Base-by-base conservation (phyloP, 2,888 invertebrate species). In the Acanthacorydalis orientalis region DNA sequence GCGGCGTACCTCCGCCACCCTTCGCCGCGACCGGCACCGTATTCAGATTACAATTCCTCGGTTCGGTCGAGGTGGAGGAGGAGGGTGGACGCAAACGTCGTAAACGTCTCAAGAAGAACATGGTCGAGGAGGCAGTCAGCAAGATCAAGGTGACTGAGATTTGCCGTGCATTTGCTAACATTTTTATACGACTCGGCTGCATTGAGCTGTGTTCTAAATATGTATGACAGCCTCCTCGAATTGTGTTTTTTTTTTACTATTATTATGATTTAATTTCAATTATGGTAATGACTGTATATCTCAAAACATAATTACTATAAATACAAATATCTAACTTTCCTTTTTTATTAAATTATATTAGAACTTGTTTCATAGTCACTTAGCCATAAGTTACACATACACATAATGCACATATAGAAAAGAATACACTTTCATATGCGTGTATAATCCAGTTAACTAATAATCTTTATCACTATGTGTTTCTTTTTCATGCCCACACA, bases 71-170 rank as follows among this genome's bases (percentile, higher is more conserved):
- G 72, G 82, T 85, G 64, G 83, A 84, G 65, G 85, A 84, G 74
- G 83, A 83, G 73, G 75, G 76, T 61, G 70, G 70, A 61, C 69
- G 80, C 57, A 73, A 80, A 58, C 72, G 82, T 60, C 78, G 82
- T 67, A 80, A 78, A 68, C 73, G 84, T 60, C 81, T 77, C 70
- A 85, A 85, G 80, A 85, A 85, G 77, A 79, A 81, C 72, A 85
- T 85, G 85, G 85, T 86, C 62, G 85, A 85, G 70, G 83, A 85
- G 68, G 85, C 86, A 59, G 84, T 85, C 69, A 78, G 79, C 68
- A 84, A 83, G 71, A 83, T 85, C 64, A 85, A 86, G 85, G 85
- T 85, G 37, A 37, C 37, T n/a, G 12, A 14, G 37, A 37, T 23
- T 23, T 23, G 6, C 76, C 69, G 72, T 68, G 61, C 57, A 57